Evolutionary conservation across 2,113 vertebrate species (phyloP), one percentile per base, ranked within the genome.

Genomic region (Oceanodroma tethys): DNA sequence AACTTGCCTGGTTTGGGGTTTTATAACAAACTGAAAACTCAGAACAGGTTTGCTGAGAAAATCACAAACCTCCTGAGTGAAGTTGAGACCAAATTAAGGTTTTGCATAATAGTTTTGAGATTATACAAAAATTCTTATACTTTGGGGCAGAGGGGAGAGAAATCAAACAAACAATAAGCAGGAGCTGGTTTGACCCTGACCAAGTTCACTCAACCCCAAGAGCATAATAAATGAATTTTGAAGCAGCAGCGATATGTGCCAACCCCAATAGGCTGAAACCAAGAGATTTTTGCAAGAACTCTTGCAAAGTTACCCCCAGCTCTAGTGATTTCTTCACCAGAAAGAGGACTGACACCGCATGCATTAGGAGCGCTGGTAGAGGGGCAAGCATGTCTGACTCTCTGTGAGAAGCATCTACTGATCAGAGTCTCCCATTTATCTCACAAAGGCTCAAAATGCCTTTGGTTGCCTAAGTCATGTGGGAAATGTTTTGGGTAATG

Each of bases 1-100:
- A 96, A 74, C 68, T 91, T 81, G n/a, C 83, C 86, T 94, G 82
- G 86, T 90, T 95, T 92, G 94, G 92, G 83, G 55, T 79, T 95
- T 95, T 95, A 95, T 86, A 93, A 95, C 89, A 91, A 94, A 90
- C 84, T 93, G 86, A 91, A 95, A 95, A 96, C 89, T 94, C 89
- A 29, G 94, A 95, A 73, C 89, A 94, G 81, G 91, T 94, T 96
- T 90, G 38, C 78, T 80, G 55, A 93, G 71, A 83, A 93, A 90
- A 86, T 91, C 86, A 47, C 65, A 93, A 85, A 86, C 36, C 26
- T 93, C 55, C 76, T 45, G 40, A 87, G 83, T 10, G 56, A 91
- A 72, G 81, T 62, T 82, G 47, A 93, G 81, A 83, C 71, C 45
- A 80, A 85, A 82, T 93, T 73, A 88, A 92, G 38, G 26, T 73